These are phyloP conservation scores for Elephantulus edwardii DNA, from an alignment of 2,113 vertebrate genomes.

Conservation along the genomic window DNA sequence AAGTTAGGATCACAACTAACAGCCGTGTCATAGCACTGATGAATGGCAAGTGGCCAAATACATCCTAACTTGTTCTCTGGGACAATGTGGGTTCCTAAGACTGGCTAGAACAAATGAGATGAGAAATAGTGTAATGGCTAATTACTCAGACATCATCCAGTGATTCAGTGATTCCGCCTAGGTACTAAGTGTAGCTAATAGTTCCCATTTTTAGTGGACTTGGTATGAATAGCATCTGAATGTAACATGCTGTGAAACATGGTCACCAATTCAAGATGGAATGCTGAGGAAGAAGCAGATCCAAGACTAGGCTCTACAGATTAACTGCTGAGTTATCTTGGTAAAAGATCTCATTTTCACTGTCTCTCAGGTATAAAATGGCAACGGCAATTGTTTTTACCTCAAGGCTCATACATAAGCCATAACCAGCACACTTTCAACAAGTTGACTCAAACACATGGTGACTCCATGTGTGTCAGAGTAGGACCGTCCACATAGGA, in stretches of 20 bases:
- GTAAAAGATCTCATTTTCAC: constrained; percentile 1
- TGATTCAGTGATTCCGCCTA: neutral
- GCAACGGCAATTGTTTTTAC: neutral
- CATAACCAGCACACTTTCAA: neutral
- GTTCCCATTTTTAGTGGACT: neutral
- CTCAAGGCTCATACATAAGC: neutral
- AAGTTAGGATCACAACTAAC: neutral
- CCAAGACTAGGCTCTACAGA: neutral
- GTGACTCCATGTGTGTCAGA: neutral
- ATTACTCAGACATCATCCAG: neutral
- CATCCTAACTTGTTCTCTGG: neutral
- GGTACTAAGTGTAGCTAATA: neutral
- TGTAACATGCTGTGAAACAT: neutral
- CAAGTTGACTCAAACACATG: neutral
- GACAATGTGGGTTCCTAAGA: neutral
- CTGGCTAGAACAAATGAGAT: neutral
- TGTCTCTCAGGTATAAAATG: neutral
- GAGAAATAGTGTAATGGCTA: neutral
- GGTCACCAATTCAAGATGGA: neutral
- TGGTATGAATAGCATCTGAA: neutral
- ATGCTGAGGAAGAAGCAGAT: neutral
- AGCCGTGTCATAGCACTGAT: neutral
- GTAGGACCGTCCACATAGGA: neutral
- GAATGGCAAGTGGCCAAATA: neutral
- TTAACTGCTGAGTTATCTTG: neutral